These are phyloP conservation scores for Premnoplex brunnescens DNA, from an alignment of 2,797 vertebrate species.

Conservation along the genomic window DNA sequence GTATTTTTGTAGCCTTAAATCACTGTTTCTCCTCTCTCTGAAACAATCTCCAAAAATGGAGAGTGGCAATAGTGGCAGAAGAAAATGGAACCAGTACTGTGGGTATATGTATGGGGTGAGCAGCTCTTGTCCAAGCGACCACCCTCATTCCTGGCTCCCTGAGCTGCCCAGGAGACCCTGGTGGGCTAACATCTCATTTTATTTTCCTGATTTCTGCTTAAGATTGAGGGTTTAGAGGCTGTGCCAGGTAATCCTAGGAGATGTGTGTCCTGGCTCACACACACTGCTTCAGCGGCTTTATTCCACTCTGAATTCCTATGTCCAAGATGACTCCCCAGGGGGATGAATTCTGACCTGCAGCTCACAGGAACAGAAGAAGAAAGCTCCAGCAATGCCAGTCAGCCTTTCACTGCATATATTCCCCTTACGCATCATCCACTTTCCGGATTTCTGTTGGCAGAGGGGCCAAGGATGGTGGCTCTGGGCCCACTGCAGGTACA, in stretches of 20 bases:
- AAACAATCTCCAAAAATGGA: neutral
- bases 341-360: neutral
- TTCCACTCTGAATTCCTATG: neutral
- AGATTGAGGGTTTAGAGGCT: neutral
- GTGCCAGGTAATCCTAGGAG: neutral
- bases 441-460: neutral
- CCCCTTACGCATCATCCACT: neutral
- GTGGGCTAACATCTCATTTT: neutral
- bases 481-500: neutral
- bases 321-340: neutral
- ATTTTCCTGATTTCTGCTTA: neutral
- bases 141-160: neutral
- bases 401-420: neutral
- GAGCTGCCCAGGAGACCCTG: neutral
- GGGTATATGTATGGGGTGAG: neutral
- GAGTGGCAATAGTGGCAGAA: neutral
- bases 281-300: rapidly evolving
- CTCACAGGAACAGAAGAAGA: neutral
- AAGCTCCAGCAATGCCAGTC: neutral
- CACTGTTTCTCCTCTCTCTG: neutral
- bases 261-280: neutral
- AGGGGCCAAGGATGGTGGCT: neutral
- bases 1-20: neutral
- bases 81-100: neutral
- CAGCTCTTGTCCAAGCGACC: rapidly evolving